Conservation (phyloP, 2,797 vertebrate genomes). For the Sciurus carolinensis region DNA sequence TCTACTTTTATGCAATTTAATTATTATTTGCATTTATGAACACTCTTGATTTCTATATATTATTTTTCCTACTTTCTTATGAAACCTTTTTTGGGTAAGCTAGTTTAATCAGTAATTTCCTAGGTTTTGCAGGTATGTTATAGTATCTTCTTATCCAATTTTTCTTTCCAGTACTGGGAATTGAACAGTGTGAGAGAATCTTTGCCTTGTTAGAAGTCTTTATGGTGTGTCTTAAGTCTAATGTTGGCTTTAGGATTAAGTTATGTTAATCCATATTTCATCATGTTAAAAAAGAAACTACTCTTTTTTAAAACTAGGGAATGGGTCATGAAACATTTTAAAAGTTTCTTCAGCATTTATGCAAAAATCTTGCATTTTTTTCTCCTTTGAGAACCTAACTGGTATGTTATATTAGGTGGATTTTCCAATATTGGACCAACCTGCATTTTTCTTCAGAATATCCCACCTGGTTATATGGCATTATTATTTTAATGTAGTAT, state of each 20-base stretch:
- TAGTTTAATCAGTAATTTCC: neutral
- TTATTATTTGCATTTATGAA: neutral
- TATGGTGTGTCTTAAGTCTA: neutral
- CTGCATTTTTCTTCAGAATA: neutral
- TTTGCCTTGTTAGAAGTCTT: neutral
- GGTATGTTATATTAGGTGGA: neutral
- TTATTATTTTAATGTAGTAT: neutral
- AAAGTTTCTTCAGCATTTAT: neutral
- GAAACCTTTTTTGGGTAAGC: neutral
- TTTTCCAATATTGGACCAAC: neutral
- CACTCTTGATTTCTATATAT: neutral
- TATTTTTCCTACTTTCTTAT: neutral
- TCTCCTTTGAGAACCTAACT: neutral
- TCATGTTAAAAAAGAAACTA: neutral
- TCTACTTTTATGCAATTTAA: neutral
- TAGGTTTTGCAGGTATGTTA: neutral
- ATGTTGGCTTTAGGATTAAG: neutral
- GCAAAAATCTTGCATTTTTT: neutral
- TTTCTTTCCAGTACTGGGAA: neutral
- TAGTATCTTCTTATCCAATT: neutral
- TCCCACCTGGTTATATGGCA: neutral
- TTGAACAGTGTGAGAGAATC: neutral
- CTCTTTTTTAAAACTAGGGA: neutral
- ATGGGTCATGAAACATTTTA: neutral
- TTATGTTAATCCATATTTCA: neutral